Conservation (phyloP, 2,113 vertebrate genomes). For the Strix aluco region DNA sequence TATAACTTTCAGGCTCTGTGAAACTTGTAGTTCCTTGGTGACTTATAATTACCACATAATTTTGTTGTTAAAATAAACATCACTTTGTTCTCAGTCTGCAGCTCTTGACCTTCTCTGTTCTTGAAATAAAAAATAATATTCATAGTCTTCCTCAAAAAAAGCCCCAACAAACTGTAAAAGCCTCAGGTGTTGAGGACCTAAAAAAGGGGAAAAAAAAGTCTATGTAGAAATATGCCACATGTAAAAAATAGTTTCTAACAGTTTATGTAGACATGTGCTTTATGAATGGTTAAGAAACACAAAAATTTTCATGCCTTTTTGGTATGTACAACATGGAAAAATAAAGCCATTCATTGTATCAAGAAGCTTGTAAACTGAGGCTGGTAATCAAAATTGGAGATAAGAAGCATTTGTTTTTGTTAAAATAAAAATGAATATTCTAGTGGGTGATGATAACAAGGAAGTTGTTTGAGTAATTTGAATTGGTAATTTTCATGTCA, state of each 20-base stretch:
- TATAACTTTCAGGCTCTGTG: background rate
- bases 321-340: background rate
- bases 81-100: background rate
- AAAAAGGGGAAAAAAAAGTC: background rate
- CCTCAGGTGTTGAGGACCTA: background rate
- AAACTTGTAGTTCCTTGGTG: background rate
- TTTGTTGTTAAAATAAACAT: background rate
- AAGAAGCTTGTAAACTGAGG: background rate
- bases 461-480: background rate
- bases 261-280: background rate
- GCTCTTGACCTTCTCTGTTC: background rate
- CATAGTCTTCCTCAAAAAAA: background rate
- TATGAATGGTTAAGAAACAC: background rate
- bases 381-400: background rate
- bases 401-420: background rate
- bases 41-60: background rate
- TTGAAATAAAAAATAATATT: background rate
- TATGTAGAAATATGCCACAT: background rate
- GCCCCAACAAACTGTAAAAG: background rate
- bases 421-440: background rate
- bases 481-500: background rate
- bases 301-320: background rate
- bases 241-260: background rate
- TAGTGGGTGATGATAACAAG: background rate
- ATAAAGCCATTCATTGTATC: background rate